Conservation (phyloP, 2,797 vertebrate species). For the Gallinago stenura region DNA sequence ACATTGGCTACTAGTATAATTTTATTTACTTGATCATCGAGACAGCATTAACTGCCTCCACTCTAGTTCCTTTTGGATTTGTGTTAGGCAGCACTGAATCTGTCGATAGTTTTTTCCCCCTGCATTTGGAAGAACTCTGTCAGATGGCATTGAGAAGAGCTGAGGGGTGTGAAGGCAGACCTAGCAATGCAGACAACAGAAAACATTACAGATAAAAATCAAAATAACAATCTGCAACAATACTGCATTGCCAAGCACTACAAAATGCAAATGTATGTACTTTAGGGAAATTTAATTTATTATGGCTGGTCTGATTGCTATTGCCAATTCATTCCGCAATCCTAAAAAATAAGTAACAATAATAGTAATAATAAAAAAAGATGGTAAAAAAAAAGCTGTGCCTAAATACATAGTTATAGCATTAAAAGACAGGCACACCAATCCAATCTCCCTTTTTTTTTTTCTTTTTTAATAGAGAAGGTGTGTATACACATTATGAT, state of each 20-base stretch:
- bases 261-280: background rate
- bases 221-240: background rate
- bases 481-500: background rate
- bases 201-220: background rate
- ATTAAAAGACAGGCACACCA: background rate
- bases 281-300: slow-evolving; percentile 20
- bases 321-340: background rate
- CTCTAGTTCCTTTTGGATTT: background rate
- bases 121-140: background rate
- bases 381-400: background rate
- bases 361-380: background rate
- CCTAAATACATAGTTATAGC: background rate
- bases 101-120: background rate
- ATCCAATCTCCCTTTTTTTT: no score
- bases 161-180: background rate
- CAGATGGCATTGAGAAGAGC: background rate
- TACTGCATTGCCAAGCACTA: background rate
- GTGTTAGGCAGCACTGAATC: background rate
- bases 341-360: background rate
- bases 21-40: background rate
- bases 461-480: background rate
- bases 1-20: background rate
- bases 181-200: background rate
- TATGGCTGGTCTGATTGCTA: background rate
- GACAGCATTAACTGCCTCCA: background rate